Evolutionary conservation across 2,113 vertebrate genomes (phyloP).

Genomic region (Phylloscopus whistleri): DNA sequence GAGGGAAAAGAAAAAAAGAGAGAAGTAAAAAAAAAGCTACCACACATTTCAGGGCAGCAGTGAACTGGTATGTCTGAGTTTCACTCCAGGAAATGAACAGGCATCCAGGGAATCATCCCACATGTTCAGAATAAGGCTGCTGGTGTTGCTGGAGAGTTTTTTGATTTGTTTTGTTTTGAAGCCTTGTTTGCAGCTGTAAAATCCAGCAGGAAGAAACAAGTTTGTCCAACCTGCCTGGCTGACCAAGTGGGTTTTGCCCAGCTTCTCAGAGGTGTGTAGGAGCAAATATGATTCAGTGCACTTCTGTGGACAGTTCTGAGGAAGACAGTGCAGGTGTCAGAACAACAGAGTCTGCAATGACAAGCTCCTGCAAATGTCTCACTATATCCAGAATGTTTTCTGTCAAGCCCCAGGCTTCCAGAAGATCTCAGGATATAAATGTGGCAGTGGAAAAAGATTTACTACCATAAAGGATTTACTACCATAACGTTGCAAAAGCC

Average conservation of each 20-base stretch:
- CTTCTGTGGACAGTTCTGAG: not conserved
- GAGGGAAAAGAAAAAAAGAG: conserved; percentile 38
- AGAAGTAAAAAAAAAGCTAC: not conserved
- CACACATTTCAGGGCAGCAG: not conserved
- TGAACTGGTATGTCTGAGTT: not conserved
- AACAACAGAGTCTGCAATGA: not conserved
- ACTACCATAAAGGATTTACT: not conserved
- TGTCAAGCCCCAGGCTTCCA: not conserved
- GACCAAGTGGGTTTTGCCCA: not conserved
- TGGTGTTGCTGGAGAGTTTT: not conserved
- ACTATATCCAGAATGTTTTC: not conserved
- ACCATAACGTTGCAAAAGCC: not conserved
- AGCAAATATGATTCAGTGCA: not conserved
- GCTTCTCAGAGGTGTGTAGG: not conserved
- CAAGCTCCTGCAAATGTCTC: not conserved
- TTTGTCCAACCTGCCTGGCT: not conserved
- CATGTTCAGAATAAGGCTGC: not conserved
- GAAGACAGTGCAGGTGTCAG: not conserved
- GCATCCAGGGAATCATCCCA: conserved; percentile 11
- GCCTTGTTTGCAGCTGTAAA: not conserved
- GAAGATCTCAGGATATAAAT: not conserved
- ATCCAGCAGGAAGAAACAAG: conserved; percentile 5
- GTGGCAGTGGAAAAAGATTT: not conserved
- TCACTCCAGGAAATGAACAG: conserved; percentile 28
- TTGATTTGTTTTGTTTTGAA: not conserved